Evolutionary conservation across 2,797 vertebrate genomes (phyloP).

Genomic region (Phalloptychus januarius): DNA sequence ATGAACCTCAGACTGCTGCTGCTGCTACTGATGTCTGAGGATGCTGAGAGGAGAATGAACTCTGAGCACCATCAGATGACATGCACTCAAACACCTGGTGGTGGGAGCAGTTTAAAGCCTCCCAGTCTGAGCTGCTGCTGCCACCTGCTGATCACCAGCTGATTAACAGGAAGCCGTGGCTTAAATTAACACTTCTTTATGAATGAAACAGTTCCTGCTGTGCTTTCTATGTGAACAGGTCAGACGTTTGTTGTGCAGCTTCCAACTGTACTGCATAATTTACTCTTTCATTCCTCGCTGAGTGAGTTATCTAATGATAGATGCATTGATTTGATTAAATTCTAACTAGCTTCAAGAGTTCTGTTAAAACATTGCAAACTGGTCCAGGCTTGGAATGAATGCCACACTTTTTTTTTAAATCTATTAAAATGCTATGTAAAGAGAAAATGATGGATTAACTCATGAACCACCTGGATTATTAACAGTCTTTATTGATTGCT

Average conservation of each 20-base stretch:
- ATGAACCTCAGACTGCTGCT: conserved; percentile 33
- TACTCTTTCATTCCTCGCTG: not conserved
- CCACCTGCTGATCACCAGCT: conserved; percentile 63
- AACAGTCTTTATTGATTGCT: not conserved
- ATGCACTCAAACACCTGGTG: not conserved
- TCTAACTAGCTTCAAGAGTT: not conserved
- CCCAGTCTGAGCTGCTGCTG: conserved; percentile 52
- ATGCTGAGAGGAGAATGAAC: conserved; percentile 35
- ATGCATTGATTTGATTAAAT: not conserved
- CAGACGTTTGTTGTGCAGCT: not conserved
- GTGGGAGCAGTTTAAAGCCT: not conserved
- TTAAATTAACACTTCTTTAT: not conserved
- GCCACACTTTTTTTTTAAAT: not conserved
- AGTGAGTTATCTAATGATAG: not conserved
- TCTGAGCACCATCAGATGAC: conserved; percentile 13
- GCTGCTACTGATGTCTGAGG: not conserved
- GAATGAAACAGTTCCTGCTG: not conserved
- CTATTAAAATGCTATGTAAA: not conserved
- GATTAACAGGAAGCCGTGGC: not conserved
- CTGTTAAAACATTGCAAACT: not conserved
- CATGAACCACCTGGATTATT: not conserved
- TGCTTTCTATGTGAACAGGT: not conserved
- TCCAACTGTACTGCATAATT: not conserved
- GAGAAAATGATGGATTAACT: not conserved
- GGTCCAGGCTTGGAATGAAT: not conserved